Conservation (phyloP, 2,113 vertebrate species). For the Podarcis raffonei region DNA sequence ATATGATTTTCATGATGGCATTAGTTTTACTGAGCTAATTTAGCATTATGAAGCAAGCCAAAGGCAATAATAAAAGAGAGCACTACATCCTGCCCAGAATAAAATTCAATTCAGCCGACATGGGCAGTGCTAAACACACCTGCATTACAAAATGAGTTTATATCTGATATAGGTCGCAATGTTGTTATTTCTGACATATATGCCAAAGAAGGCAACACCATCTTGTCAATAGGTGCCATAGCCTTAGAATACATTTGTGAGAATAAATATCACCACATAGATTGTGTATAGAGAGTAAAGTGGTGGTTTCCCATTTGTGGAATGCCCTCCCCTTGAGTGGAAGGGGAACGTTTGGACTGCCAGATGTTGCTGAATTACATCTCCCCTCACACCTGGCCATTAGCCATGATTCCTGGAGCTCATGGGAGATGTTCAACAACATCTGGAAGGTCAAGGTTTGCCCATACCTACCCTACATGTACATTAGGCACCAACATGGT, state of each 20-base stretch:
- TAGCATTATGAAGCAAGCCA: slow-evolving; percentile 26
- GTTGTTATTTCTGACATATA: neutral
- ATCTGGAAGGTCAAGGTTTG: too few species aligned
- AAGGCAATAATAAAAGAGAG: slow-evolving; percentile 34
- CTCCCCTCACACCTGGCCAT: too few species aligned
- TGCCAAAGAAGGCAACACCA: neutral
- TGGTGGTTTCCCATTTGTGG: too few species aligned
- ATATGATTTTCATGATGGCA: slow-evolving; percentile 16
- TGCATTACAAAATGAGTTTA: slow-evolving; percentile 22
- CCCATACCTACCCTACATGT: too few species aligned
- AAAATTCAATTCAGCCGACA: slow-evolving; percentile 28
- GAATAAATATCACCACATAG: neutral
- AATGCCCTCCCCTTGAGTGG: too few species aligned
- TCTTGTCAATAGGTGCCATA: slow-evolving; percentile 16
- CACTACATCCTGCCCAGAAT: slow-evolving; percentile 4
- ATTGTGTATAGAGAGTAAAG: neutral
- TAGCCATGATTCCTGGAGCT: too few species aligned
- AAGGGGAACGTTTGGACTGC: too few species aligned
- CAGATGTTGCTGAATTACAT: too few species aligned
- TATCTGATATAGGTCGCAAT: neutral
- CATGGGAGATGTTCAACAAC: too few species aligned
- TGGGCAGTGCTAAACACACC: neutral
- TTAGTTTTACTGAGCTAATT: slow-evolving; percentile 48
- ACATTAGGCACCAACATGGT: too few species aligned
- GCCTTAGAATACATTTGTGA: neutral